Evolutionary conservation across 2,888 invertebrate genomes (phyloP).

Genomic region (Ptychoptera contaminata): DNA sequence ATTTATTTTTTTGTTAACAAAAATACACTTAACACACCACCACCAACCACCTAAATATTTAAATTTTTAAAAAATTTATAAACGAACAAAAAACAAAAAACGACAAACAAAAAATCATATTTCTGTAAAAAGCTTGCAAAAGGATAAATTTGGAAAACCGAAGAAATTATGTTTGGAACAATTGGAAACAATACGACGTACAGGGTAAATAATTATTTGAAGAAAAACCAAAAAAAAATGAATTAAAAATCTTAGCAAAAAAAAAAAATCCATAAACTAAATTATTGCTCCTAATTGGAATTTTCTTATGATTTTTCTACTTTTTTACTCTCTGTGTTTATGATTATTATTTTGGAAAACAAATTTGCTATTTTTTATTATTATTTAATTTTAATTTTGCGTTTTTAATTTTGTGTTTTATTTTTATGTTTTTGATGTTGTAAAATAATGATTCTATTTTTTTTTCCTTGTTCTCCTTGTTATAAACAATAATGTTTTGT

Average conservation of each 20-base stretch:
- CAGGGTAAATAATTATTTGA: constrained; percentile 45
- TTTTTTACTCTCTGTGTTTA: constrained; percentile 8
- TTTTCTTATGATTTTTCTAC: constrained; percentile 7
- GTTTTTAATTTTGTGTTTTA: constrained; percentile 4
- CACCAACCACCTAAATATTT: too few relatives aligned
- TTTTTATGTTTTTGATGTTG: too few relatives aligned
- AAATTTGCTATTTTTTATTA: too few relatives aligned
- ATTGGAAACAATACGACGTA: constrained; percentile 58
- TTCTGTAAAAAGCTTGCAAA: constrained; percentile 70
- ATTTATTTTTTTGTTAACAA: too few relatives aligned
- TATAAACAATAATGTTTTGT: too few relatives aligned
- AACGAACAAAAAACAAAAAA: not conserved
- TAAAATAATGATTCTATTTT: too few relatives aligned
- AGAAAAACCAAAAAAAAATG: constrained; percentile 14
- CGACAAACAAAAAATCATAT: constrained; percentile 20
- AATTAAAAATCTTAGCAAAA: constrained; percentile 6
- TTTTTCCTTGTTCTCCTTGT: too few relatives aligned
- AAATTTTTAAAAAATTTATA: too few relatives aligned
- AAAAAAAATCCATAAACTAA: not conserved
- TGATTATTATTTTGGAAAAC: constrained; percentile 8
- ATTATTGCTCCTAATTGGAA: constrained; percentile 4
- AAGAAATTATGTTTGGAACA: constrained; percentile 63
- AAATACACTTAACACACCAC: too few relatives aligned
- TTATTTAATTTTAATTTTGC: constrained; percentile 3
- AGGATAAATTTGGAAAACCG: constrained; percentile 72